Conservation (phyloP, 2,797 vertebrate species). For the Fringilla coelebs region DNA sequence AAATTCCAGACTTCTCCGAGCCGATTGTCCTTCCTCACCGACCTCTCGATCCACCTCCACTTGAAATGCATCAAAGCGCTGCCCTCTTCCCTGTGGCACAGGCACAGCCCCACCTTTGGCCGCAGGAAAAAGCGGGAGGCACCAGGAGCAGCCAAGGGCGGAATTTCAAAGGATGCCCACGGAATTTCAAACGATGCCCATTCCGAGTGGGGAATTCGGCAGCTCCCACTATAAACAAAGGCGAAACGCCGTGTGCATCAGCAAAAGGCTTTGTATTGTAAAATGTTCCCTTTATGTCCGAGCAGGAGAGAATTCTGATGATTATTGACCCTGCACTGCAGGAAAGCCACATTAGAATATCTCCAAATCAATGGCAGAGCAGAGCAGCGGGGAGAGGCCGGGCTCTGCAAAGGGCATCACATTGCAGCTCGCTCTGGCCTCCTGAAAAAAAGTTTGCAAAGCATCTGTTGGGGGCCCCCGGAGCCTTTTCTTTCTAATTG, state of each 20-base stretch:
- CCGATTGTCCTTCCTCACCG: neutral
- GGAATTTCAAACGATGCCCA: neutral
- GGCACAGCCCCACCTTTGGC: neutral
- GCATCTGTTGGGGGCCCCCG: slow-evolving; percentile 46
- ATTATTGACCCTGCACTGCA: slow-evolving; percentile 51
- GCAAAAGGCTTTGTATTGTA: slow-evolving; percentile 39
- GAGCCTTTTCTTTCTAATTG: slow-evolving; percentile 67
- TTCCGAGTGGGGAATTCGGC: neutral
- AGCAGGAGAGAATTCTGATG: slow-evolving; percentile 38
- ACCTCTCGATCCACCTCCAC: neutral
- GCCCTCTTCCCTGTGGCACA: neutral
- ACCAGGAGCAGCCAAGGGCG: neutral
- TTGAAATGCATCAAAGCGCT: neutral
- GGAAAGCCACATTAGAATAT: slow-evolving; percentile 45
- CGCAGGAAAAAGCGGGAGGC: neutral
- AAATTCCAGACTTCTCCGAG: neutral
- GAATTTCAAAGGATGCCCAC: neutral
- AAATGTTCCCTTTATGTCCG: slow-evolving; percentile 33
- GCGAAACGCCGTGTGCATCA: slow-evolving; percentile 19
- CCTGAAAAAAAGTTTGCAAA: slow-evolving; percentile 45
- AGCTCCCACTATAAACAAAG: slow-evolving; percentile 17
- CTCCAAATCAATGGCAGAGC: slow-evolving; percentile 44
- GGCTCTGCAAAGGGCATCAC: slow-evolving; percentile 25
- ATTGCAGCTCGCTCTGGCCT: slow-evolving; percentile 44
- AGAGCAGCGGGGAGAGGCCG: neutral